phyloP scores from a whole-genome alignment of 1,140 invertebrate genomes.

The Cotesia chilonis region DNA sequence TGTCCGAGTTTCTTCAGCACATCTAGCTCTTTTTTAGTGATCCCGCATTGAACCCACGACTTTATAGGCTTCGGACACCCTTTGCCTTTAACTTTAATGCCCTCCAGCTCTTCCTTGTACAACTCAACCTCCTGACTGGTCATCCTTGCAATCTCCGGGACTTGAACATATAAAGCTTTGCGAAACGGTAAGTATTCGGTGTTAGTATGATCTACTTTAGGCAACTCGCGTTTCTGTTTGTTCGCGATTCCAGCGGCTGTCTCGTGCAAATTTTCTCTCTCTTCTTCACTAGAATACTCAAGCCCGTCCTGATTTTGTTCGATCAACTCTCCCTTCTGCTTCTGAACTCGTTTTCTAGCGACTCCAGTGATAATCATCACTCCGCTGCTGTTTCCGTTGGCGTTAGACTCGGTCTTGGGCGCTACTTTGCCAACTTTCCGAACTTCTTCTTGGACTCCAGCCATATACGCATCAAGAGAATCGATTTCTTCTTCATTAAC shows the following conservation, averaged over 20 bases:
- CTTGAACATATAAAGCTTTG: conserved; percentile 97
- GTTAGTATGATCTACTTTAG: conserved; percentile 86
- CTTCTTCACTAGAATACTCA: conserved; percentile 97
- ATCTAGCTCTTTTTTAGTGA: conserved; percentile 96
- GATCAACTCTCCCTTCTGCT: conserved; percentile 90
- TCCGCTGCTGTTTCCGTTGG: conserved; percentile 66
- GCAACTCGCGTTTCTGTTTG: conserved; percentile 88
- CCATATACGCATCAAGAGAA: conserved; percentile 97
- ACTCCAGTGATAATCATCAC: conserved; percentile 89
- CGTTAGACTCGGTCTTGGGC: conserved; percentile 59
- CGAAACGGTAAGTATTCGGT: conserved; percentile 89
- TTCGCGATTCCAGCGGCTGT: conserved; percentile 88
- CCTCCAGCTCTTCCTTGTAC: conserved; percentile 86
- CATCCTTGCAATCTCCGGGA: conserved; percentile 89
- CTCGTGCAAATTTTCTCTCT: conserved; percentile 92
- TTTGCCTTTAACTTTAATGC: conserved; percentile 84
- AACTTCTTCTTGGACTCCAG: conserved; percentile 87
- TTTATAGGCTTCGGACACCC: conserved; percentile 95
- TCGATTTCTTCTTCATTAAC: conserved; percentile 82
- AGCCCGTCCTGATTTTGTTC: conserved; percentile 97
- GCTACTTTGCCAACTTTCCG: conserved; percentile 88
- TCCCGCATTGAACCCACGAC: conserved; percentile 98
- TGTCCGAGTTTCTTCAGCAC: conserved; percentile 92
- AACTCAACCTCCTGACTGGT: conserved; percentile 86
- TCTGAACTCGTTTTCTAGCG: conserved; percentile 82